Evolutionary conservation across 2,888 invertebrate genomes (phyloP), one percentile per base, ranked within the genome.

Genomic region (Cantharis rufa): DNA sequence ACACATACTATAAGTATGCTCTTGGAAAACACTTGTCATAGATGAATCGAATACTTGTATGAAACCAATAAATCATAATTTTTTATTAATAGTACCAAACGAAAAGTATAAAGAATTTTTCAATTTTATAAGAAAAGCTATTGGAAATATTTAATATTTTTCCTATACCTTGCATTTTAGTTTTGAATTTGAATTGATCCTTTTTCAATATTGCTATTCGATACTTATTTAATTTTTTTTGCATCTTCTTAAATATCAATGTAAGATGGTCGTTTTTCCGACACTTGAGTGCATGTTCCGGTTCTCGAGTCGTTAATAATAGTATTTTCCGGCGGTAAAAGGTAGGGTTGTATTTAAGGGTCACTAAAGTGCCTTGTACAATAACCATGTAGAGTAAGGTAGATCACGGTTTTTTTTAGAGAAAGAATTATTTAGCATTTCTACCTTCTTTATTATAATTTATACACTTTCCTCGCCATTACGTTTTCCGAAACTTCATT

Each of bases 311-410:
- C 62, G 73, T 28, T 70, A 72, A 72, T 76, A 71, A 76, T 69
- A 71, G 75, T 76, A 69, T 68, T 71, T 73, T 76, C 76, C 76
- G 76, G 72, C 76, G 76, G 76, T 76, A 76, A 76, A 76, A 76
- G 76, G 76, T 72, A 64, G 62, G 73, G 73, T 69, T 69, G 69
- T 69, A 69, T 73, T 73, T 73, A 72, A 71, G 69, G 69, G 73
- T 69, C 68, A 68, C 68, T 48, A 69, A 73, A 73, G 73, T 73
- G 62, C 62, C 69, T 73, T 69, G 69, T 73, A 69, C n/a, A 66
- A 66, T 48, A 72, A 72, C 32, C 72, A 66, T 72, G 66, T 72
- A 72, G 66, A 16, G 72, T 61, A 66, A 28, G 72, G 66, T 72
- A 66, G 72, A 61, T 72, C 72, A 72, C 66, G 48, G 28, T 72